Percentiles rank a stretch among this genome's conserved stretches.
These are phyloP conservation scores for Orchestes rusci DNA, from an alignment of 2,888 invertebrate species.

Conservation along the genomic window DNA sequence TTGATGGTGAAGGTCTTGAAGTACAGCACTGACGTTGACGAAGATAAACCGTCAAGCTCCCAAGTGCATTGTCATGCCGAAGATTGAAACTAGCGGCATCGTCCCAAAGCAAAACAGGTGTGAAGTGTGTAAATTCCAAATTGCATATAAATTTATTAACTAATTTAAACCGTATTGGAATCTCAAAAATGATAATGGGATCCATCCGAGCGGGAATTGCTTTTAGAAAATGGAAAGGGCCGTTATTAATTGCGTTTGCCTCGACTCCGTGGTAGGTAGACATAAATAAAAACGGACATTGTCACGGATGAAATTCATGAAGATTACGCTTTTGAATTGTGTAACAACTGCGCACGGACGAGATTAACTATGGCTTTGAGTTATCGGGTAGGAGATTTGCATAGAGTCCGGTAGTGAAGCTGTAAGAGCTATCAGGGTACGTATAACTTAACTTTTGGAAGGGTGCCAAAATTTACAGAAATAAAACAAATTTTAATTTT, in stretches of 20 bases:
- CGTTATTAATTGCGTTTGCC: slow-evolving; percentile 24
- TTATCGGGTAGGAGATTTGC: too few relatives aligned
- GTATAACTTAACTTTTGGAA: too few relatives aligned
- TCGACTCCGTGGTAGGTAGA: slow-evolving; percentile 24
- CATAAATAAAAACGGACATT: slow-evolving; percentile 24
- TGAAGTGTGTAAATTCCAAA: slow-evolving; percentile 28
- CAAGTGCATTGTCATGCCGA: slow-evolving; percentile 25
- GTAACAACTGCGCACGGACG: too few relatives aligned
- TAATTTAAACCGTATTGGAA: slow-evolving; percentile 28
- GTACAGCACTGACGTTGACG: slow-evolving; percentile 15
- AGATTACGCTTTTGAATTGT: slow-evolving; percentile 17
- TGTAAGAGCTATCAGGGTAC: too few relatives aligned
- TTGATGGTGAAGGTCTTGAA: too few relatives aligned
- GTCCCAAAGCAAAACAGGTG: slow-evolving; percentile 26
- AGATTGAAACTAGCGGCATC: slow-evolving; percentile 26
- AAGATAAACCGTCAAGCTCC: slow-evolving; percentile 20
- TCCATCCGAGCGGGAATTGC: slow-evolving; percentile 23
- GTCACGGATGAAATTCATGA: slow-evolving; percentile 24
- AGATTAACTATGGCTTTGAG: too few relatives aligned
- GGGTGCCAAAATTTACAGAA: too few relatives aligned
- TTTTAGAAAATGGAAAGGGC: slow-evolving; percentile 26
- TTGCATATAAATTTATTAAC: slow-evolving; percentile 28
- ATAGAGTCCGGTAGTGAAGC: too few relatives aligned
- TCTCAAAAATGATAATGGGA: slow-evolving; percentile 27
- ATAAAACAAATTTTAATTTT: too few relatives aligned